These are phyloP conservation scores for Actenoides hombroni DNA, from an alignment of 2,113 vertebrate genomes.

Conservation along the genomic window DNA sequence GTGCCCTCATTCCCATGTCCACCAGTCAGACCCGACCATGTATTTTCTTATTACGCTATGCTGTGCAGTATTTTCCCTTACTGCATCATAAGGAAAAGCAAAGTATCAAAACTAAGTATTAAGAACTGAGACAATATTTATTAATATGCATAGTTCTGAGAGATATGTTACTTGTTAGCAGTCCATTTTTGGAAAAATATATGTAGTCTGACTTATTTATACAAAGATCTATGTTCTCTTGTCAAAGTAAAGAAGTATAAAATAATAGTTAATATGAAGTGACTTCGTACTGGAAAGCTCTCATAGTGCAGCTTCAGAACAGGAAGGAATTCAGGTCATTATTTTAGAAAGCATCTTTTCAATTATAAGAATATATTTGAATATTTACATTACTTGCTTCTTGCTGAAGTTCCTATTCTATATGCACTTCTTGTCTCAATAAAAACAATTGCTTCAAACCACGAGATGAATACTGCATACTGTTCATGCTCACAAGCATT, in stretches of 20 bases:
- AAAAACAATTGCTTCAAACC: slow-evolving; percentile 38
- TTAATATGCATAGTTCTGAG: background rate
- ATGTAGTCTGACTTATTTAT: background rate
- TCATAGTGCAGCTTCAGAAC: background rate
- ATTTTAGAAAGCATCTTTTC: slow-evolving; percentile 17
- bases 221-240: background rate
- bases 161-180: background rate
- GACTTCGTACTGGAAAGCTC: background rate
- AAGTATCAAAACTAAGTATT: background rate
- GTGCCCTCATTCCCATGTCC: background rate
- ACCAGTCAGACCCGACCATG: background rate
- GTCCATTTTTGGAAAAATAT: background rate
- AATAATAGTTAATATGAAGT: background rate
- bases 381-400: slow-evolving; percentile 1
- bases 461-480: slow-evolving; percentile 42
- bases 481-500: background rate
- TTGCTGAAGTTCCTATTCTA: slow-evolving; percentile 47
- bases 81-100: background rate
- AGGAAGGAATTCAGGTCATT: background rate
- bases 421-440: slow-evolving; percentile 16
- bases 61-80: background rate
- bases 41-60: background rate
- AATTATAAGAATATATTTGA: slow-evolving; percentile 41
- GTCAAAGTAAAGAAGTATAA: background rate
- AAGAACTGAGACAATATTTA: background rate